These are phyloP conservation scores for Chloroceryle amazona DNA, from an alignment of 2,797 vertebrate species.

Conservation along the genomic window DNA sequence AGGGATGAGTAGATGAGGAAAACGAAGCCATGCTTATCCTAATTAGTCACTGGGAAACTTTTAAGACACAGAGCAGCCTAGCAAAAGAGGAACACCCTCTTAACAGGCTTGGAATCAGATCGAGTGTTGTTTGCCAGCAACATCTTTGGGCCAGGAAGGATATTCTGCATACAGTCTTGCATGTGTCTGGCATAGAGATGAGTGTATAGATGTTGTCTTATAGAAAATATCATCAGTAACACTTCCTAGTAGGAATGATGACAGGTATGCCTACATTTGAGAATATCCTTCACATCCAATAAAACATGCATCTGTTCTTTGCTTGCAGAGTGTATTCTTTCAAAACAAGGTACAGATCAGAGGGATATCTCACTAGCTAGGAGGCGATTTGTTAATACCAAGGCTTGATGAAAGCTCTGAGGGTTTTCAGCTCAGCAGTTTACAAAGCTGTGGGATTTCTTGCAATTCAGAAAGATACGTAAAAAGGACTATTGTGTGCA, in stretches of 20 bases:
- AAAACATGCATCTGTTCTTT: background rate
- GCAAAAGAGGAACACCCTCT: background rate
- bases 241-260: background rate
- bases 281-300: background rate
- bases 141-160: background rate
- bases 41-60: background rate
- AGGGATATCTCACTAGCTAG: background rate
- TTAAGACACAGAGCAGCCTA: background rate
- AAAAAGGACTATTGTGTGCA: background rate
- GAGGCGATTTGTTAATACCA: background rate
- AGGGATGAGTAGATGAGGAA: background rate
- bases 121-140: background rate
- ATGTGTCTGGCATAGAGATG: background rate
- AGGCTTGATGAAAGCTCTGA: background rate
- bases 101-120: background rate
- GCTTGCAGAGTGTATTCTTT: background rate
- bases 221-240: background rate
- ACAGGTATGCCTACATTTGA: background rate
- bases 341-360: slow-evolving; percentile 15
- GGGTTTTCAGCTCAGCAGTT: background rate
- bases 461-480: background rate
- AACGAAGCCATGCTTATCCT: background rate
- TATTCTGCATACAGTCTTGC: background rate
- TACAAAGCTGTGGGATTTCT: background rate
- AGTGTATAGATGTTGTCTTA: background rate